phyloP scores from a whole-genome alignment of 2,797 vertebrate species.

The Lepilemur ruficaudatus region DNA sequence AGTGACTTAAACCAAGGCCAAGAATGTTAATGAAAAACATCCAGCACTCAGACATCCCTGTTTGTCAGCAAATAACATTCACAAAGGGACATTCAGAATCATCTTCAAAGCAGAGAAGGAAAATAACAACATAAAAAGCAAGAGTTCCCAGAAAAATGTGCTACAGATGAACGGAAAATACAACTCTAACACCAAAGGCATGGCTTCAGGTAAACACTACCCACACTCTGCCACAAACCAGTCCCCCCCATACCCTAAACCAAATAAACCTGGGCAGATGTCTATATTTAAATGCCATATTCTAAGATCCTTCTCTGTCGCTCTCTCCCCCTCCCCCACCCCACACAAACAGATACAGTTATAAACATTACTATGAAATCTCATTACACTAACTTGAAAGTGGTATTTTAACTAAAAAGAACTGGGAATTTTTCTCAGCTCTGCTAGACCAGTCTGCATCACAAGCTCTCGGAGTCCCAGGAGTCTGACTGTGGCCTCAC shows the following conservation, averaged over 20 bases:
- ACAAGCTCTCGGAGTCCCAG: background rate
- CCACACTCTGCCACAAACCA: background rate
- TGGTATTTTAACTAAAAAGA: background rate
- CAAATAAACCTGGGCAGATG: background rate
- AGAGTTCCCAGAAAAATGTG: background rate
- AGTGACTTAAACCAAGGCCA: background rate
- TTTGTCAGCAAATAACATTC: background rate
- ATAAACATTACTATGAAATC: background rate
- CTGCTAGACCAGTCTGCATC: background rate
- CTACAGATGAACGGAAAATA: background rate
- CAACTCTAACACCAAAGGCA: background rate
- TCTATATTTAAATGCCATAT: background rate
- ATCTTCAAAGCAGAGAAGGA: constrained; percentile 25
- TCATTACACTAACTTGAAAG: background rate
- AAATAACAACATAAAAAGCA: constrained; percentile 20
- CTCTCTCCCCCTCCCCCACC: background rate
- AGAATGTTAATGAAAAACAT: background rate
- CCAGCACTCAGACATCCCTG: background rate
- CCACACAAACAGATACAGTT: background rate
- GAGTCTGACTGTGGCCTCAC: background rate
- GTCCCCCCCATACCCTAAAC: background rate
- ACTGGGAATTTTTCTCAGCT: background rate
- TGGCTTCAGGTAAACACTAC: background rate
- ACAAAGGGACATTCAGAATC: background rate
- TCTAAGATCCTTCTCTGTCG: background rate